Base-by-base conservation (phyloP, 2,888 invertebrate genomes). In the Erebia palarica region DNA sequence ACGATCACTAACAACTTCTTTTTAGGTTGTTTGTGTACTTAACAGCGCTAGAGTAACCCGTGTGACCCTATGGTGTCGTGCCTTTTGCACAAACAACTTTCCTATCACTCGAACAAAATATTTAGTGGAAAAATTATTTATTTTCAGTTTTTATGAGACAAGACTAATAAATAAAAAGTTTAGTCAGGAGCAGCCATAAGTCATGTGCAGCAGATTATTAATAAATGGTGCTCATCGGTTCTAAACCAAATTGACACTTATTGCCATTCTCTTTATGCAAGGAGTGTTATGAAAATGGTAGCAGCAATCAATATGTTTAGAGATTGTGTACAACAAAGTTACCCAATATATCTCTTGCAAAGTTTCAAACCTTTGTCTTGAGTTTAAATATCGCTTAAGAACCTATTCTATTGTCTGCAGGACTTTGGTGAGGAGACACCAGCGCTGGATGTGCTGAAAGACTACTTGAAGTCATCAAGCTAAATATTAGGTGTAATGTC, bases 351-450 rank as follows among this genome's bases (percentile, higher is more conserved):
- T 7, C 36, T 36, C 36, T 36, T 36, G 5, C 36, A 36, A 36
- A 36, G 36, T 7, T 36, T 36, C 5, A 36, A 36, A 36, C 36
- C 36, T 36, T 36, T 36, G 36, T 36, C 36, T 36, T 7, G 36
- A 7, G 36, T 36, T 36, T 11, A 18, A 18, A 55, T 9, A 55
- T 55, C 16, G 5, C 10, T 4, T 55, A 63, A 59, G 51, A 53
- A 61, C 1, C 13, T 21, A 16, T 36, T 51, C 57, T 63, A 14
- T 79, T 75, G 59, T 94, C 95, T 78, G 81, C 91, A 97, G 97
- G 99, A 99, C 94, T 99, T 97, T 89, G 99, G 99, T 84, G 98
- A 98, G 88, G 99, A 99, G 91, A 98, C 98, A 70, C 98, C 97
- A 79, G 99, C 99, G 75, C 95, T 98, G 86, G 98, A 98, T 91